phyloP scores from a whole-genome alignment of 2,113 vertebrate genomes.

The Entosphenus tridentatus region DNA sequence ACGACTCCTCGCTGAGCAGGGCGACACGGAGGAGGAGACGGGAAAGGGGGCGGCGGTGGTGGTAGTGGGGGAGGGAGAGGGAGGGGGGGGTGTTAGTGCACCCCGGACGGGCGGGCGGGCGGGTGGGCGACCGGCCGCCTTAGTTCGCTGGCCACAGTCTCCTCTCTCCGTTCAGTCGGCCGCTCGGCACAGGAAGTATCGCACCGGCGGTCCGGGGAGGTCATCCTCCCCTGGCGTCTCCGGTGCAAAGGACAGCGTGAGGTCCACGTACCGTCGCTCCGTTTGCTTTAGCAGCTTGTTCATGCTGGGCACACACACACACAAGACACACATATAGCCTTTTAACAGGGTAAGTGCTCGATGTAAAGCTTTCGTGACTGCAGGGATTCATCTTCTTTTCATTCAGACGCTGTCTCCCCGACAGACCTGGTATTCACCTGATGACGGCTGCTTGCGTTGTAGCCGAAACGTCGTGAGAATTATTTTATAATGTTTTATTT shows the following conservation, averaged over 20 bases:
- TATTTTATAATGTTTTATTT: too few species aligned
- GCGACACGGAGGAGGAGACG: background rate
- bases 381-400: too few species aligned
- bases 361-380: too few species aligned
- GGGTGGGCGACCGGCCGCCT: background rate
- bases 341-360: too few species aligned
- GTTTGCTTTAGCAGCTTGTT: conserved; percentile 83
- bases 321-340: background rate
- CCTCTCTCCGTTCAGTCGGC: conserved; percentile 17
- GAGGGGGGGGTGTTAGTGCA: background rate
- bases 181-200: conserved; percentile 59
- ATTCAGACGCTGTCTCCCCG: too few species aligned
- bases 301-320: conserved; percentile 37
- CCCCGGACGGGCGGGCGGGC: background rate
- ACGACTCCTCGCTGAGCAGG: background rate
- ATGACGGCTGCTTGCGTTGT: too few species aligned
- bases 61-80: background rate
- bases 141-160: background rate
- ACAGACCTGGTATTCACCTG: too few species aligned
- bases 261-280: conserved; percentile 73
- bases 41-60: background rate
- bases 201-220: conserved; percentile 71
- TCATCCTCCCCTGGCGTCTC: conserved; percentile 74
- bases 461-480: too few species aligned
- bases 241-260: conserved; percentile 79